Conservation (phyloP, 1,140 invertebrate species). For the Odontomachus brunneus region DNA sequence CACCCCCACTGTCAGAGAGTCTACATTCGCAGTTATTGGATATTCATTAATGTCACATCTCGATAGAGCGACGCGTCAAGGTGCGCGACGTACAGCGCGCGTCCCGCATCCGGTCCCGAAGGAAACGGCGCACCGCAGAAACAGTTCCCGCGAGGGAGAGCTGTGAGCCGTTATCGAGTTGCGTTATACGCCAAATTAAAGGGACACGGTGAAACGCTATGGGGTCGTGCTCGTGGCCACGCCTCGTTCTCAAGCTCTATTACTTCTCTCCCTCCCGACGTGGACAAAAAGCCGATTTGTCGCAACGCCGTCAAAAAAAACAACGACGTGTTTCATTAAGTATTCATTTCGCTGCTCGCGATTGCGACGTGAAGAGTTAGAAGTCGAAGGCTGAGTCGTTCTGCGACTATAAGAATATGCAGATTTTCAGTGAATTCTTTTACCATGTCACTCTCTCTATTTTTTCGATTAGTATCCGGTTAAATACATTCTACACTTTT, state of each 20-base stretch:
- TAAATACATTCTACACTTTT: neutral
- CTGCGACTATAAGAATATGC: neutral
- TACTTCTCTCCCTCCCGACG: slow-evolving; percentile 51
- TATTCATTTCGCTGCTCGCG: neutral
- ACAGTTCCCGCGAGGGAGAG: slow-evolving; percentile 60
- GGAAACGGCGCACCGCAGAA: slow-evolving; percentile 54
- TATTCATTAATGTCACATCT: slow-evolving; percentile 27
- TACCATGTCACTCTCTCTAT: neutral
- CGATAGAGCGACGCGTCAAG: neutral
- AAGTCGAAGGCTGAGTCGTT: neutral
- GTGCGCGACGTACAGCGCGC: neutral
- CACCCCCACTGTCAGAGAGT: neutral
- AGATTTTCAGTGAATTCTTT: neutral
- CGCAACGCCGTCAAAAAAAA: neutral
- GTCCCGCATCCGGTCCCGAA: slow-evolving; percentile 10
- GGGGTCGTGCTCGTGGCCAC: slow-evolving; percentile 70
- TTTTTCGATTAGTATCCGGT: slow-evolving; percentile 1
- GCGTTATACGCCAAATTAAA: slow-evolving; percentile 72
- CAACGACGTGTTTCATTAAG: neutral
- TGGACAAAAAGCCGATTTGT: slow-evolving; percentile 19
- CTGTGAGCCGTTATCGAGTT: slow-evolving; percentile 66
- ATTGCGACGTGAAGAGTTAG: neutral
- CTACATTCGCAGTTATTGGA: slow-evolving; percentile 17
- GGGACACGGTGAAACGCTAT: slow-evolving; percentile 69
- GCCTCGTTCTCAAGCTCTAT: slow-evolving; percentile 64